Evolutionary conservation across 2,888 invertebrate species (phyloP).

Genomic region (Conomelus anceps): DNA sequence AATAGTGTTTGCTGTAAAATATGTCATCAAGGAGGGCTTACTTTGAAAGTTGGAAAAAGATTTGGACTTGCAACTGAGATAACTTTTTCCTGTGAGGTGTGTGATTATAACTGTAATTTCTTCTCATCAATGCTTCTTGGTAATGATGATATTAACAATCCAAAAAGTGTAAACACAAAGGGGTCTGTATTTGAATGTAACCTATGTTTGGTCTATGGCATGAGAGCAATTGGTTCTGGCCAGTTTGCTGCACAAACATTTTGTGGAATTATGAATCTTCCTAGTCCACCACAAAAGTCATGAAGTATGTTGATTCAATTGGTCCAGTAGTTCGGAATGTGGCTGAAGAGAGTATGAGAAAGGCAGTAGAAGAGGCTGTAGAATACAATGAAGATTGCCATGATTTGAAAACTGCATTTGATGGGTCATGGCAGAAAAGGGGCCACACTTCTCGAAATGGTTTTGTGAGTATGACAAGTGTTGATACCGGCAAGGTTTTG

Average conservation of each 20-base stretch:
- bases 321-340: neutral
- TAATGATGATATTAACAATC: neutral
- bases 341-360: neutral
- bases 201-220: neutral
- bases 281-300: neutral
- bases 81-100: neutral
- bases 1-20: neutral
- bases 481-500: neutral
- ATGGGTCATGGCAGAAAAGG: neutral
- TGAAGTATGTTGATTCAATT: neutral
- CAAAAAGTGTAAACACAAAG: neutral
- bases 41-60: neutral
- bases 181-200: neutral
- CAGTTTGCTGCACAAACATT: neutral
- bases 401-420: neutral
- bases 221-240: neutral
- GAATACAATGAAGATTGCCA: neutral
- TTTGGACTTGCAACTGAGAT: neutral
- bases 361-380: neutral
- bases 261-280: neutral
- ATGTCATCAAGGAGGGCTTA: neutral
- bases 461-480: neutral
- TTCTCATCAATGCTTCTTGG: neutral
- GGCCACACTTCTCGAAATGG: neutral
- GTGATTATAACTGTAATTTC: neutral